Evolutionary conservation across 2,113 vertebrate species (phyloP), one percentile per base, ranked within the genome.

Genomic region (Oncorhynchus nerka): DNA sequence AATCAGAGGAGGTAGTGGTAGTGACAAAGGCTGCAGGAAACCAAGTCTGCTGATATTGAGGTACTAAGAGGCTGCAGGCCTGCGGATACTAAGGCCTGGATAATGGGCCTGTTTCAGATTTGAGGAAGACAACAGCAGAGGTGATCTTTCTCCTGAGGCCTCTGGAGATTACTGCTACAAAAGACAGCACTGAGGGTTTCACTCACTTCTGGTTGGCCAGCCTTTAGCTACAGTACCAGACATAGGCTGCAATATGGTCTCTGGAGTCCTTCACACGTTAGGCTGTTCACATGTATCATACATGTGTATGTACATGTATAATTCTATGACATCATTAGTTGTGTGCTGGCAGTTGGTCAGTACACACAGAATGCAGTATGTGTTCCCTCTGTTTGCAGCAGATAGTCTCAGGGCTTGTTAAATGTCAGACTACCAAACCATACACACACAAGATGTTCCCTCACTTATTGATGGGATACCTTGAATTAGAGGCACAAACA

Each of bases 141-240:
- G 88, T 93, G 92, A 95, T 95, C 95, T 96, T 91, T 89, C 89
- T 12, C 92, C 92, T 92, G 77, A 83, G 91, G 93, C 89, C 93
- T 92, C 87, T 90, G 84, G 93, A 93, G 95, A 96, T 96, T 94
- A 96, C 92, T 91, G 92, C 93, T 94, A 92, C 94, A 83, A 79
- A 78, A 76, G 77, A 86, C 59, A 62, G 16, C 13, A 19, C 51
- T 19, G n/a, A 24, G 59, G n/a, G n/a, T 45, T 45, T 45, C 9
- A 45, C 39, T 45, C 39, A 45, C 39, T 45, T 45, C 39, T 45
- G 39, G 39, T 45, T 45, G 39, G 39, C 2, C 39, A 11, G 9
- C 39, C 39, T 45, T 9, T 45, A 45, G 39, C 9, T 45, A 45
- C 39, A 45, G 39, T 45, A 45, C 9, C 39, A 45, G 39, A 45